Percentiles rank a stretch among this genome's conserved stretches.
phyloP scores from a whole-genome alignment of 2,113 vertebrate species.

The Scopus umbretta region DNA sequence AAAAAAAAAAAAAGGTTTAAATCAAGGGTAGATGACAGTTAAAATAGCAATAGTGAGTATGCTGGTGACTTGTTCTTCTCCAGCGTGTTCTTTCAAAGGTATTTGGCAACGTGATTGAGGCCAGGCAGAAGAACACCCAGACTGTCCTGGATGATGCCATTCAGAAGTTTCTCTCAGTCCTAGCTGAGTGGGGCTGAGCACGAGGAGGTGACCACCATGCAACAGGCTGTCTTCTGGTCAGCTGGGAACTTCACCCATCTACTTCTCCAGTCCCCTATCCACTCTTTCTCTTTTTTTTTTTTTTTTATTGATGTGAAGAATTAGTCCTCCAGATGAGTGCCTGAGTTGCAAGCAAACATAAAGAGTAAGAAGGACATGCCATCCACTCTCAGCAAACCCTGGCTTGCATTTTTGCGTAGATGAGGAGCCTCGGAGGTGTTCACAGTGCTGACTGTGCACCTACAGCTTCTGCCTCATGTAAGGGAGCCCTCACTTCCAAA shows the following conservation, averaged over 20 bases:
- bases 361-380: background rate
- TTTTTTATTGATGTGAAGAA: background rate
- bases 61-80: background rate
- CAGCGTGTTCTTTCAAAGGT: background rate
- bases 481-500: background rate
- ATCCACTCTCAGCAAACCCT: background rate
- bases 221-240: background rate
- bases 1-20: background rate
- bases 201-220: background rate
- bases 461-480: fast-evolving
- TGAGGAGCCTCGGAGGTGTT: background rate
- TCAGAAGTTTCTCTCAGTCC: background rate
- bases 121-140: background rate
- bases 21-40: background rate
- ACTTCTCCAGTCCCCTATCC: background rate
- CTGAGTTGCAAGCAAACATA: background rate
- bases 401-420: background rate
- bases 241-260: background rate
- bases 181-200: background rate
- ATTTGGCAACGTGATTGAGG: background rate
- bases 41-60: background rate
- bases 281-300: no score
- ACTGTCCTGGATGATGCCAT: background rate
- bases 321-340: background rate
- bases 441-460: background rate